A percentile compares a stretch with the other conserved stretches of the same genome.
phyloP scores from a whole-genome alignment of 1,140 invertebrate species.

The Portunus trituberculatus region DNA sequence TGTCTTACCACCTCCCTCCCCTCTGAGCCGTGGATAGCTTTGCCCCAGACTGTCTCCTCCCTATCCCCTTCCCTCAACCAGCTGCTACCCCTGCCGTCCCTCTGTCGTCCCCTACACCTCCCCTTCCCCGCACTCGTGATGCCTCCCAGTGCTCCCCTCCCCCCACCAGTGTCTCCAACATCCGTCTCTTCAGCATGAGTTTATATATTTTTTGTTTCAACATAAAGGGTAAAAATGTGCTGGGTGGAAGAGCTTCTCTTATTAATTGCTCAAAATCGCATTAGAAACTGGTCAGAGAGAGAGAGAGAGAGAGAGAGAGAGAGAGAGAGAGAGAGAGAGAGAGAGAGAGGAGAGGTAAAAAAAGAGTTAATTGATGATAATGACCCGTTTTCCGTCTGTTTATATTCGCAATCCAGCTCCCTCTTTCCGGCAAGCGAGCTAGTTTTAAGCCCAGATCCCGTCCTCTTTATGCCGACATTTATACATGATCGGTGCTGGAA shows the following conservation, averaged over 20 bases:
- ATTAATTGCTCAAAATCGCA: slow-evolving; percentile 62
- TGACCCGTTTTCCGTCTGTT: slow-evolving; percentile 26
- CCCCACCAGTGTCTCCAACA: too few relatives aligned
- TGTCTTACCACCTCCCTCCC: background rate
- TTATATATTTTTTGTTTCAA: background rate
- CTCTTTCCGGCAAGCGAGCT: background rate
- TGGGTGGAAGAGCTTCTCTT: slow-evolving; percentile 25
- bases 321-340: slow-evolving; percentile 16
- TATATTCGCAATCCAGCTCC: slow-evolving; percentile 33
- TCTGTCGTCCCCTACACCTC: background rate
- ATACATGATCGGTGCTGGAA: slow-evolving; percentile 1
- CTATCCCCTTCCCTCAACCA: background rate
- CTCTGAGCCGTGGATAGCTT: background rate
- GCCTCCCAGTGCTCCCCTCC: too few relatives aligned
- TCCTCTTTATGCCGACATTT: background rate
- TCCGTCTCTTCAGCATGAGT: background rate
- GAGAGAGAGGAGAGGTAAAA: background rate
- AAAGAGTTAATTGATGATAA: slow-evolving; percentile 7
- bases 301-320: slow-evolving; percentile 12
- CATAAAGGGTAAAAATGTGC: slow-evolving; percentile 27
- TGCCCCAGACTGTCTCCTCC: background rate
- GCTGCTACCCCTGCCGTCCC: background rate
- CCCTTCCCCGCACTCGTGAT: background rate
- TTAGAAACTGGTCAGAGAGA: slow-evolving; percentile 44
- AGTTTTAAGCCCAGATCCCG: slow-evolving; percentile 38